Conservation (phyloP, 2,888 invertebrate species). For the Serrognathus titanus region DNA sequence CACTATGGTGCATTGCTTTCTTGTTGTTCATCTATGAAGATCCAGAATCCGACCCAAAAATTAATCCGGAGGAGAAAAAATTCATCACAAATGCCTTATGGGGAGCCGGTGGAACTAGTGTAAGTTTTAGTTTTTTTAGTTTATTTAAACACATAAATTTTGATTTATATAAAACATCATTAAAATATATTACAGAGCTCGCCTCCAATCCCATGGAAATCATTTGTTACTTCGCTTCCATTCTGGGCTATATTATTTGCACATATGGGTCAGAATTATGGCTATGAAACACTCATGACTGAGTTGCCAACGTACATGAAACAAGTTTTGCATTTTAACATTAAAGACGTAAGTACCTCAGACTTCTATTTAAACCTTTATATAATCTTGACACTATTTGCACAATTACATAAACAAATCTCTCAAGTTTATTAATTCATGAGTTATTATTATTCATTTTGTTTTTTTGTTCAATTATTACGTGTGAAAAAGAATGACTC, state of each 20-base stretch:
- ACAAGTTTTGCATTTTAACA: constrained; percentile 79
- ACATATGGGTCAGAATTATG: constrained; percentile 88
- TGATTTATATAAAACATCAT: neutral
- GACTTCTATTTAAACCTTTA: too few species aligned
- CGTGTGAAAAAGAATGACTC: too few species aligned
- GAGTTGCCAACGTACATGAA: constrained; percentile 88
- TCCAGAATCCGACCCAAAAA: constrained; percentile 69
- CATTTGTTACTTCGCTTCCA: constrained; percentile 73
- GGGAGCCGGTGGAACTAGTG: constrained; percentile 56
- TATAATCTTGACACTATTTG: too few species aligned
- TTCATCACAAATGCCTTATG: constrained; percentile 77
- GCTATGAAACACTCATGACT: constrained; percentile 87
- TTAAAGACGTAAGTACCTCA: constrained; percentile 64
- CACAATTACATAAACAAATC: too few species aligned
- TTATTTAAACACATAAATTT: neutral
- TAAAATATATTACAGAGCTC: constrained; percentile 52
- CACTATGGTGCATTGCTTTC: constrained; percentile 79
- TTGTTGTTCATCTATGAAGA: constrained; percentile 69
- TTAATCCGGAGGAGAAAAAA: constrained; percentile 73
- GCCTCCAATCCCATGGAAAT: constrained; percentile 80
- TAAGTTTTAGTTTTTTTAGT: neutral
- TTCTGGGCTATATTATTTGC: constrained; percentile 88
- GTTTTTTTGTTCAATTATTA: too few species aligned
- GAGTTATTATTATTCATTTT: too few species aligned
- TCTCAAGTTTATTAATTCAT: too few species aligned